Conservation (phyloP, 2,113 vertebrate genomes). For the Eudorcas thomsonii region DNA sequence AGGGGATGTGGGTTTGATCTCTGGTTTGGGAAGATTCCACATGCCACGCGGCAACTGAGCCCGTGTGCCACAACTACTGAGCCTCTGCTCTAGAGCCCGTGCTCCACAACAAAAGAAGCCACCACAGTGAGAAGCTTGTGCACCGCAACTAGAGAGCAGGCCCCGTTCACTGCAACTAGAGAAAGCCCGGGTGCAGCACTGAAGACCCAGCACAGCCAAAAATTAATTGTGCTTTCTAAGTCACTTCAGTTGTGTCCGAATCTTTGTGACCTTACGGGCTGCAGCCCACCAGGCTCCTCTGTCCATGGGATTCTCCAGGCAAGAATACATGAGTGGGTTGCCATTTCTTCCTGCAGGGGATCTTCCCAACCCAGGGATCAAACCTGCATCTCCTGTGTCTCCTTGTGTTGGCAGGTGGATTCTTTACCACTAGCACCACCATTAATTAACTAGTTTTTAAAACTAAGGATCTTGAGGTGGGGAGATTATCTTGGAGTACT, state of each 20-base stretch:
- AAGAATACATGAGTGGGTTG: neutral
- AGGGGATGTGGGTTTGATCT: neutral
- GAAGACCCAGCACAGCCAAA: neutral
- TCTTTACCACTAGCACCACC: neutral
- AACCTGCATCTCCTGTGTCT: neutral
- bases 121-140: neutral
- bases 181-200: neutral
- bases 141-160: neutral
- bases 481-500: neutral
- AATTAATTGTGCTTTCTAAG: neutral
- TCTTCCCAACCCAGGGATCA: neutral
- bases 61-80: neutral
- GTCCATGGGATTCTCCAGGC: neutral
- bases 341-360: neutral
- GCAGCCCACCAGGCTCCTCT: neutral
- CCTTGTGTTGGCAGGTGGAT: neutral
- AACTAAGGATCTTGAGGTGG: neutral
- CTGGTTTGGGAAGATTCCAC: neutral
- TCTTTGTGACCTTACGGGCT: neutral
- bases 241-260: neutral
- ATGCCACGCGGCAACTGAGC: neutral
- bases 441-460: neutral
- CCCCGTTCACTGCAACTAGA: neutral
- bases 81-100: neutral
- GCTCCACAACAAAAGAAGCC: neutral